Evolutionary conservation across 2,888 invertebrate genomes (phyloP).

Genomic region (Venustoraphidia nigricollis): DNA sequence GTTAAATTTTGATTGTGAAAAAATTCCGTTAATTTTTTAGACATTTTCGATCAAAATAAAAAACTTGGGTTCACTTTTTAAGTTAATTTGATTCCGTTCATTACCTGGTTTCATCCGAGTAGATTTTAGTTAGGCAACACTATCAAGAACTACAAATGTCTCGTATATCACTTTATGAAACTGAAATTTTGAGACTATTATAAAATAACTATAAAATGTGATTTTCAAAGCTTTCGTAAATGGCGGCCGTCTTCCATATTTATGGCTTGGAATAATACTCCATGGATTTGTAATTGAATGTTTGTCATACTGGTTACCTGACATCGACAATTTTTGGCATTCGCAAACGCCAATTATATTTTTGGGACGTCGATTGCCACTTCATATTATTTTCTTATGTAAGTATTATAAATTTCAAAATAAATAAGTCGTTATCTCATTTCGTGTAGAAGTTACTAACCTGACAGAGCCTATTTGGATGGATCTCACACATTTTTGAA

Average conservation of each 20-base stretch:
- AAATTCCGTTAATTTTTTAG: neutral
- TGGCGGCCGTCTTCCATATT: slow-evolving; percentile 58
- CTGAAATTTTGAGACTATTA: neutral
- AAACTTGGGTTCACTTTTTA: too few relatives aligned
- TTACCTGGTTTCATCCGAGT: too few relatives aligned
- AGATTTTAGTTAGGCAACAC: too few relatives aligned
- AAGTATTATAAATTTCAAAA: slow-evolving; percentile 22
- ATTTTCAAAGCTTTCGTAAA: slow-evolving; percentile 40
- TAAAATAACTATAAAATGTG: neutral
- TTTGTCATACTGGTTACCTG: slow-evolving; percentile 51
- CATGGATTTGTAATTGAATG: slow-evolving; percentile 60
- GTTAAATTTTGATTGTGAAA: slow-evolving; percentile 9
- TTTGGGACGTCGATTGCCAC: slow-evolving; percentile 51
- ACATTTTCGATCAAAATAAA: too few relatives aligned
- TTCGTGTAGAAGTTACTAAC: too few relatives aligned
- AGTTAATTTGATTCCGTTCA: too few relatives aligned
- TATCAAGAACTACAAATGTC: too few relatives aligned
- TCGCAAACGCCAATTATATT: slow-evolving; percentile 60
- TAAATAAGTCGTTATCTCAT: too few relatives aligned
- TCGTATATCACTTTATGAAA: too few relatives aligned
- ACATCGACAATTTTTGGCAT: slow-evolving; percentile 75
- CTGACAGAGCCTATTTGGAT: too few relatives aligned
- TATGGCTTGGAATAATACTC: slow-evolving; percentile 57
- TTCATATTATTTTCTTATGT: slow-evolving; percentile 61
- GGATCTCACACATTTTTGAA: too few relatives aligned